These are phyloP conservation scores for Dasypolia templi DNA, from an alignment of 2,888 invertebrate species.

Conservation along the genomic window DNA sequence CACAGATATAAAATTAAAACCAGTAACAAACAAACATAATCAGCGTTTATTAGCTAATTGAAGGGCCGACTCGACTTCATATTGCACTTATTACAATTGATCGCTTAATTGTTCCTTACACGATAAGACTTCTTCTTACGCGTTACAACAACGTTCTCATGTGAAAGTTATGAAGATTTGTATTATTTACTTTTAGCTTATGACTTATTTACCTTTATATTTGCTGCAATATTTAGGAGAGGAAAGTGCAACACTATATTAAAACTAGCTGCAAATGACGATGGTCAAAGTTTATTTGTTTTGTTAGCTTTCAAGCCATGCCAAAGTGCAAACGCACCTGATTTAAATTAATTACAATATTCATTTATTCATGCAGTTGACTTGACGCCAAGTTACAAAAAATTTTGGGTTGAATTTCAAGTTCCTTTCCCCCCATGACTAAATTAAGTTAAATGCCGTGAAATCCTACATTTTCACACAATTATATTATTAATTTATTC, in stretches of 20 bases:
- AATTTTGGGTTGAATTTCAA: constrained; percentile 6
- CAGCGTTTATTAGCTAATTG: constrained; percentile 66
- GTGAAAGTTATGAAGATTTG: constrained; percentile 69
- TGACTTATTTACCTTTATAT: no score
- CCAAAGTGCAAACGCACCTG: not conserved
- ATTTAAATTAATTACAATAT: constrained; percentile 30
- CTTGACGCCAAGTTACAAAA: constrained; percentile 11
- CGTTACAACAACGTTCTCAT: constrained; percentile 80
- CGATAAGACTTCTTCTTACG: constrained; percentile 68
- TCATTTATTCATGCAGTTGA: constrained; percentile 13
- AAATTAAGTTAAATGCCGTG: constrained; percentile 35
- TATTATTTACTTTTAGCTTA: not conserved
- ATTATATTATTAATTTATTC: constrained; percentile 65
- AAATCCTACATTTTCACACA: constrained; percentile 57
- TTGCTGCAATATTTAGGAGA: not conserved
- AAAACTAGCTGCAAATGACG: not conserved
- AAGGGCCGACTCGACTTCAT: constrained; percentile 73
- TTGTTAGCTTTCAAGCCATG: not conserved
- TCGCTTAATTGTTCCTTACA: constrained; percentile 79
- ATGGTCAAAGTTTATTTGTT: not conserved
- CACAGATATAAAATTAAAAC: constrained; percentile 48
- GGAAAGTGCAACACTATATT: not conserved
- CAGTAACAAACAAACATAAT: constrained; percentile 64
- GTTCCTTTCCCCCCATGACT: constrained; percentile 39
- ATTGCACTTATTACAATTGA: constrained; percentile 85